A percentile compares a stretch with the other conserved stretches of the same genome.
phyloP scores from a whole-genome alignment of 1,140 invertebrate genomes.

The Pseudomyrmex pallidus region DNA sequence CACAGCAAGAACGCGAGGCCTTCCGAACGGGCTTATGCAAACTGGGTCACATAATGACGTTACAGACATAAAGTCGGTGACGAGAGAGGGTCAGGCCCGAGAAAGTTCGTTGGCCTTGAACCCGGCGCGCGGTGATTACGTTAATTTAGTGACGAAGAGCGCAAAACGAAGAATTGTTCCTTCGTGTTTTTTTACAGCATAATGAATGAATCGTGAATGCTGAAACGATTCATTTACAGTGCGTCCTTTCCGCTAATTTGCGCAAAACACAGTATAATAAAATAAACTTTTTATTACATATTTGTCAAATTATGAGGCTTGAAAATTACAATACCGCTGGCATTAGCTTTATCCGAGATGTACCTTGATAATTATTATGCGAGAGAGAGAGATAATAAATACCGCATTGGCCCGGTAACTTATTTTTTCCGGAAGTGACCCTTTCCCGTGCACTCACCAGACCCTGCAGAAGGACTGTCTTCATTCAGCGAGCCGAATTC shows the following conservation, averaged over 20 bases:
- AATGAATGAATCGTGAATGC: conserved; percentile 26
- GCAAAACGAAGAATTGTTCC: conserved; percentile 5
- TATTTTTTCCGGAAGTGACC: conserved; percentile 66
- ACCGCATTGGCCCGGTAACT: conserved; percentile 70
- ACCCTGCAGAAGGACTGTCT: conserved; percentile 7
- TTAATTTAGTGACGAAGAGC: not conserved
- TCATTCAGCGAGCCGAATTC: conserved; percentile 35
- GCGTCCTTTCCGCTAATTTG: conserved; percentile 54
- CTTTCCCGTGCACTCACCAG: conserved; percentile 2
- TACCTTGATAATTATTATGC: too few species aligned
- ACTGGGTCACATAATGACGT: conserved; percentile 57
- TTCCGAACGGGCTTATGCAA: conserved; percentile 19
- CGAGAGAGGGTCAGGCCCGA: conserved; percentile 27
- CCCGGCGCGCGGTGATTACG: not conserved
- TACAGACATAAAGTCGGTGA: conserved; percentile 26
- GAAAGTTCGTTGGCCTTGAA: conserved; percentile 59
- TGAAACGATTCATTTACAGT: conserved; percentile 56
- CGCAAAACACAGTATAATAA: not conserved
- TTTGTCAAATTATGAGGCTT: too few species aligned
- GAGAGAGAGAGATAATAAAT: conserved; percentile 45
- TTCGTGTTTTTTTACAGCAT: conserved; percentile 27
- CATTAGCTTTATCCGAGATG: too few species aligned
- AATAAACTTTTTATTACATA: too few species aligned
- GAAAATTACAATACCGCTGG: too few species aligned
- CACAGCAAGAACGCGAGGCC: not conserved